Evolutionary conservation across 2,797 vertebrate species (phyloP).

Genomic region (Muscicapa comitata): DNA sequence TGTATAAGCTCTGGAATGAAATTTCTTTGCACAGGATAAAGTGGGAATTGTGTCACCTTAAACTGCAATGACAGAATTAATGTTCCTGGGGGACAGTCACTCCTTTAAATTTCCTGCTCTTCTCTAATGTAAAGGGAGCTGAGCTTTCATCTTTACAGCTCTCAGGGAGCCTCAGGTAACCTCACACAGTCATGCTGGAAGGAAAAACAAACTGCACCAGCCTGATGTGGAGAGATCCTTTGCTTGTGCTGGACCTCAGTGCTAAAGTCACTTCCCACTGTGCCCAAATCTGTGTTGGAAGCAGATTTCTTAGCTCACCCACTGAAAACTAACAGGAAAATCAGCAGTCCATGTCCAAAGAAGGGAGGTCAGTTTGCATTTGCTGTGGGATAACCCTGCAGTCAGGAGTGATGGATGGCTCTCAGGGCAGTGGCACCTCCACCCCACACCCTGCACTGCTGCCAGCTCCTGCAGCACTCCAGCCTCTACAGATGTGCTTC

Average conservation of each 20-base stretch:
- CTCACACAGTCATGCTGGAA: background rate
- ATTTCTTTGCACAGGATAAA: background rate
- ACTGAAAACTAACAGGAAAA: background rate
- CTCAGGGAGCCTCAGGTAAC: slow-evolving; percentile 23
- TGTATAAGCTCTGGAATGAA: background rate
- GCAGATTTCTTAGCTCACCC: background rate
- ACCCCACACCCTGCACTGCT: background rate
- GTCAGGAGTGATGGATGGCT: background rate
- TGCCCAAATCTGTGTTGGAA: rapidly evolving
- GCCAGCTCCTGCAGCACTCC: background rate
- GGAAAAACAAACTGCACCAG: background rate
- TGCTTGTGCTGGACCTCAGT: background rate
- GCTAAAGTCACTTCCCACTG: background rate
- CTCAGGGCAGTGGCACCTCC: rapidly evolving
- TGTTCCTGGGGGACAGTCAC: background rate
- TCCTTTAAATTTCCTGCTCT: background rate
- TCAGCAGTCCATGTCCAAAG: background rate
- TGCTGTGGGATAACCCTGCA: background rate
- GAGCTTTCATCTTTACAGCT: slow-evolving; percentile 13
- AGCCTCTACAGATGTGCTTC: background rate
- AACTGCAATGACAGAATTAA: background rate
- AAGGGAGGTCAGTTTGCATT: background rate
- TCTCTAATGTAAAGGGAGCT: background rate
- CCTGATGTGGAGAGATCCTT: background rate
- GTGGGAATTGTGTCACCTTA: background rate